Base-by-base conservation (phyloP, 1,140 invertebrate species). In the Drosophila ananassae region DNA sequence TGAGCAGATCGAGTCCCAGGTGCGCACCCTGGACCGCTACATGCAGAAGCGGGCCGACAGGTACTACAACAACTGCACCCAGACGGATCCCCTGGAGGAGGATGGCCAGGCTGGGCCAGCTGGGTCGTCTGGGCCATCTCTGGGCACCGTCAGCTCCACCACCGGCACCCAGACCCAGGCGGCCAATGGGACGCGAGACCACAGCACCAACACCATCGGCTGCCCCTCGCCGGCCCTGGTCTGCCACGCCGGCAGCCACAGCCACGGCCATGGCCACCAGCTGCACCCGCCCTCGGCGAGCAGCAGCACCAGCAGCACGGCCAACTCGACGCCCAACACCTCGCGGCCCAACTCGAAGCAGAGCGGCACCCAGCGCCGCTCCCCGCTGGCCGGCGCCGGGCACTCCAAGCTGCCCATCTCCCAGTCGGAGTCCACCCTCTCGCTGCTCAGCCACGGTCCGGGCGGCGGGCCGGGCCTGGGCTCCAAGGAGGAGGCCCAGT, bases 401-500 rank as follows among this genome's bases (percentile, higher is more conserved):
- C 46, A 41, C 28, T 79, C 79, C 28, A 92, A 92, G 82, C 64
- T 91, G 74, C 89, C 89, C 56, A 79, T 82, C 46, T 90, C 89
- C 13, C 85, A 92, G 50, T 89, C 93, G 2, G 91, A 91, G 44
- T 90, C 90, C 2, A 89, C 89, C 5, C 57, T 92, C 10, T 92
- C 87, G n/a, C 55, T 83, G 52, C 77, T 75, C 50, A 53, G 77
- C 72, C 52, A 72, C 28, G 63, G 77, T 3, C 37, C 57, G 7
- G 46, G 59, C 1, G 54, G 28, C 10, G 34, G 34, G 3, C 0
- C 34, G 8, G 44, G 10, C 32, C 28, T 12, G 37, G 67, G 17
- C 44, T 66, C 77, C 0, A 96, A 95, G 90, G 95, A 96, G 76
- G 95, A 97, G 64, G 93, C 95, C 3, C 95, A 97, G 92, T 92